These are phyloP conservation scores for Hylia prasina DNA, from an alignment of 2,113 vertebrate species.

Conservation along the genomic window DNA sequence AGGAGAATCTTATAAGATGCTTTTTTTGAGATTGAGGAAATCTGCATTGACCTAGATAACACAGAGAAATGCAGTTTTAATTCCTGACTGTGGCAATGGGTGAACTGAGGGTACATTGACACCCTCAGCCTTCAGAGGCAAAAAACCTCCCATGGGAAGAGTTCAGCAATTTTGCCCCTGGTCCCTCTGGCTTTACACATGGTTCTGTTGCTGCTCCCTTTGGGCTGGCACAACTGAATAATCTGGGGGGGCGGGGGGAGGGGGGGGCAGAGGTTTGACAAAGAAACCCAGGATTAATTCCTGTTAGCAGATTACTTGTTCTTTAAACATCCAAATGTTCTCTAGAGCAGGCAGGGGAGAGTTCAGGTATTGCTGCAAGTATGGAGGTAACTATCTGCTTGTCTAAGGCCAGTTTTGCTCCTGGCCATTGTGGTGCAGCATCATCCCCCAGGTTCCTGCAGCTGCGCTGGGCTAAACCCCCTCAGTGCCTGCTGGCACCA, in stretches of 20 bases:
- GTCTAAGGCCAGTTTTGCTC: background rate
- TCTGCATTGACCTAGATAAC: background rate
- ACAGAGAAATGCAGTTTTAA: background rate
- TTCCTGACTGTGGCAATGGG: background rate
- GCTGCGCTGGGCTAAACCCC: background rate
- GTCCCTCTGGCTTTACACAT: background rate
- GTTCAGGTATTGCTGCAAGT: background rate
- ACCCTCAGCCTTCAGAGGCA: background rate
- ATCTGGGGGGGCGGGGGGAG: too few species aligned
- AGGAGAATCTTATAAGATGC: background rate
- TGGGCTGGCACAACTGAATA: rapidly evolving
- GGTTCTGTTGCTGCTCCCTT: background rate
- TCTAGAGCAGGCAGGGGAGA: background rate
- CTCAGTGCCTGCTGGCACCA: background rate
- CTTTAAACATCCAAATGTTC: background rate
- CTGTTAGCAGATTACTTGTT: background rate
- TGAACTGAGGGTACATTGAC: background rate
- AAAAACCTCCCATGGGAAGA: background rate
- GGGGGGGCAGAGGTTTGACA: too few species aligned
- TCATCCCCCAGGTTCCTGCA: background rate
- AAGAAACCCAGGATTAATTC: background rate
- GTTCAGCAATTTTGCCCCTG: background rate
- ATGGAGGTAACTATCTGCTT: background rate
- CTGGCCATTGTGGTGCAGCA: background rate
- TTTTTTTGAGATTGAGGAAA: background rate